Conservation (phyloP, 2,113 vertebrate genomes). For the Chloropsis hardwickii region DNA sequence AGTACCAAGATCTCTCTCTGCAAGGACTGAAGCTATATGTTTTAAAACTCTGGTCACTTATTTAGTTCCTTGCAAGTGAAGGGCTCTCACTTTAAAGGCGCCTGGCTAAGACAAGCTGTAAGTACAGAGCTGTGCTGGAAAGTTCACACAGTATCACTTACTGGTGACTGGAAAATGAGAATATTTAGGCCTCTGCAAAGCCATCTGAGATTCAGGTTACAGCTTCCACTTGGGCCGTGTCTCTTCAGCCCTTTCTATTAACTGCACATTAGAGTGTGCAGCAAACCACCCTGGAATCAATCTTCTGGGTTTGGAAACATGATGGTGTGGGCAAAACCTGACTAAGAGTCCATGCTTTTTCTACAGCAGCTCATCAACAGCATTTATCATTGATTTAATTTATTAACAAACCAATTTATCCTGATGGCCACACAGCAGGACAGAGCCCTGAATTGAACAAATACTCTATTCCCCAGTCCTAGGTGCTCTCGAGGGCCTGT, state of each 20-base stretch:
- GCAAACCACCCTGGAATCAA: not conserved
- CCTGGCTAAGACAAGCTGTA: not conserved
- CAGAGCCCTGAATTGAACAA: not conserved
- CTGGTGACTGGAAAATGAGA: not conserved
- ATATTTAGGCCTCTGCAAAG: not conserved
- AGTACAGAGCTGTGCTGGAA: not conserved
- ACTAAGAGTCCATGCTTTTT: not conserved
- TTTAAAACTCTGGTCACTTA: not conserved
- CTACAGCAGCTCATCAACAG: not conserved
- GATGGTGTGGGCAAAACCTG: not conserved
- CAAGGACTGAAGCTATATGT: too few species aligned
- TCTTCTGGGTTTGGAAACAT: not conserved
- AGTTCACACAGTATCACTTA: slow-evolving; percentile 19
- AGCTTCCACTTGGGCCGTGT: not conserved
- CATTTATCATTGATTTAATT: not conserved
- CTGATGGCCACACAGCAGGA: not conserved
- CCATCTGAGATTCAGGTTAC: slow-evolving; percentile 5
- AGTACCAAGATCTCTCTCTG: not conserved
- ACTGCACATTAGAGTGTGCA: not conserved
- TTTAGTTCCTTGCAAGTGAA: not conserved
- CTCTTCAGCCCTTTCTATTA: not conserved
- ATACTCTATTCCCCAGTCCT: not conserved
- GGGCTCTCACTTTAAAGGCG: not conserved
- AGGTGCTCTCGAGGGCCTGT: not conserved
- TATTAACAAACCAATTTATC: not conserved